Base-by-base conservation (phyloP, 1,140 invertebrate genomes). In the Heliconius hermathena region DNA sequence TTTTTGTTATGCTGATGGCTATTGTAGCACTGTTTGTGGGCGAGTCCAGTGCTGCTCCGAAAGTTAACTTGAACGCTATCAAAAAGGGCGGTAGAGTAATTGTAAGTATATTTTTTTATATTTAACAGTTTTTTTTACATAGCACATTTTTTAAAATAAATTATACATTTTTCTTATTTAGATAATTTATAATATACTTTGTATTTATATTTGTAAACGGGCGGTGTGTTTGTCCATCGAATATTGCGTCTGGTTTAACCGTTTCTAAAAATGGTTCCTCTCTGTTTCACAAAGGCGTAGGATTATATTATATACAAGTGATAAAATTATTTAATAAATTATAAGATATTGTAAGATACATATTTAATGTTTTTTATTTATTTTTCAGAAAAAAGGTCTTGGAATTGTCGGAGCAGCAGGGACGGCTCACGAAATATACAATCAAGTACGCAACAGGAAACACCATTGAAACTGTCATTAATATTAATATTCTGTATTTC, bases 81-180 rank as follows among this genome's bases (percentile, higher is more conserved):
- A 88, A 82, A 73, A 89, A 87, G 38, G 85, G 86, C 5, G 84
- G 79, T 20, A 82, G 79, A 52, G 79, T 81, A 26, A 84, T 88
- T 77, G 88, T 89, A 76, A 88, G 88, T 89, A 26, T 29, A 6
- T 18, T 26, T 60, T 60, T 60, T 60, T 26, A 60, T 60, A 13
- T 60, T n/a, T 60, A 22, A 60, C 3, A 26, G 20, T 20, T 54
- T 54, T 54, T 54, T 54, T 18, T 54, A 8, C 0, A n/a, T 54
- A 54, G 8, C 0, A 54, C 20, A 54, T 20, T 54, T 54, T 18
- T 54, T 54, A 0, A 20, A 54, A 20, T 54, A 54, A 20, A 6
- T 6, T 54, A 54, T 52, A n/a, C n/a, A 18, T 2, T 5, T 52
- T 52, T 54, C 3, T 11, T 46, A 46, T 46, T 46, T 46, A 46